Conservation (phyloP, 2,888 invertebrate genomes). For the Sphaerophoria taeniata region DNA sequence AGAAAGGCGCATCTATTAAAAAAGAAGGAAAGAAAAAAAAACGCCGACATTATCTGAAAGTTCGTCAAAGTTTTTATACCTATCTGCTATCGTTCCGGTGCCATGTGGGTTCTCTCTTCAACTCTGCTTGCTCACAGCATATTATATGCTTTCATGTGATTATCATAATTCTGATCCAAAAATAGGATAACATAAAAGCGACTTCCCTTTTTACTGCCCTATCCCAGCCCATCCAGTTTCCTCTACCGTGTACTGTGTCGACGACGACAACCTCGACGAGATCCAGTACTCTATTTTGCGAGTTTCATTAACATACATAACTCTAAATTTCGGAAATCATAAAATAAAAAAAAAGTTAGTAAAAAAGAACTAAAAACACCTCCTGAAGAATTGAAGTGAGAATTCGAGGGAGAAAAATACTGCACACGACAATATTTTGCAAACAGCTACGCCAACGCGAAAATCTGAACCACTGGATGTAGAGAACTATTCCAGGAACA, state of each 20-base stretch:
- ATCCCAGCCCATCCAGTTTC: no score
- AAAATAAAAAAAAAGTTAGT: conserved; percentile 15
- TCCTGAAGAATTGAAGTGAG: conserved; percentile 45
- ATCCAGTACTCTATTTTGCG: conserved; percentile 18
- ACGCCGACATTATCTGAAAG: conserved; percentile 20
- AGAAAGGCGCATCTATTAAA: no score
- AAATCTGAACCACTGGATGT: background rate
- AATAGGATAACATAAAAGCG: conserved; percentile 42
- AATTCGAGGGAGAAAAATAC: conserved; percentile 38
- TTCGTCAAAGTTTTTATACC: conserved; percentile 38
- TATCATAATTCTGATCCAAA: conserved; percentile 58
- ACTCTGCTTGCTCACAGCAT: background rate
- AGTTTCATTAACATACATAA: conserved; percentile 31
- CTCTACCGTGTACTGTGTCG: background rate
- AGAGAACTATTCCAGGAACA: background rate
- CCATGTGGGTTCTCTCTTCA: background rate
- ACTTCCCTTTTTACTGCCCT: conserved; percentile 12
- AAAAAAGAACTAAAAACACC: background rate
- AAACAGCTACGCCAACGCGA: conserved; percentile 40
- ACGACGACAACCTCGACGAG: background rate
- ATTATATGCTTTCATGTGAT: conserved; percentile 30
- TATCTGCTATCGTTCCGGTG: conserved; percentile 22
- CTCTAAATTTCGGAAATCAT: conserved; percentile 29
- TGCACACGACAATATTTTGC: conserved; percentile 34
- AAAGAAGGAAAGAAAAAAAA: background rate